Evolutionary conservation across 2,888 invertebrate species (phyloP), one percentile per base, ranked within the genome.

Genomic region (Bombyx huttoni): DNA sequence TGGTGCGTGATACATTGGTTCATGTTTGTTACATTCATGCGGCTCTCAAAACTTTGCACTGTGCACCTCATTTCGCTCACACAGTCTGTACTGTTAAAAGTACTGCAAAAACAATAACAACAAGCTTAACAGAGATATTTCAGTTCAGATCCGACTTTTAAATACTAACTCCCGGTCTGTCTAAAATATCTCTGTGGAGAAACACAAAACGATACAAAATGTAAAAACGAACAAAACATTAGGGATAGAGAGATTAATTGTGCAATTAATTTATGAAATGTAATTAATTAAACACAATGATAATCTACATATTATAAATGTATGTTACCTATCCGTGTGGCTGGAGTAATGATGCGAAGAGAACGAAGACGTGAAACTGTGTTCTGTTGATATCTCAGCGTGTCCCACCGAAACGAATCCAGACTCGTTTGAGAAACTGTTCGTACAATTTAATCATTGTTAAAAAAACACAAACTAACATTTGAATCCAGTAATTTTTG

Each of bases 71-170:
- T 69, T 79, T 85, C 87, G 68, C 78, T 84, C 79, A 87, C 77
- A 85, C 75, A 78, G 74, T 87, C 87, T 80, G 86, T 82, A 84
- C 85, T 86, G 79, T 87, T 84, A 85, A 85, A 87, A 83, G 80
- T 81, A 86, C 87, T 88, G 88, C 81, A 85, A 83, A 81, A 81
- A 87, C 81, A 84, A 84, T 77, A 77, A 82, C 74, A 75, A 60
- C 58, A 82, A 81, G 80, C 81, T 70, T 9, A 24, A 48, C 48
- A 24, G 34, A 13, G 40, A 50, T 49, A 45, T 34, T 54, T 53
- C 12, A 24, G 24, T 24, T 24, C 24, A 24, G 24, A 24, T n/a
- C n/a, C n/a, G n/a, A n/a, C n/a, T n/a, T n/a, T n/a, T n/a, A n/a
- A 12, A 10, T 40, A 40, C 40, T 10, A 40, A 40, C 12, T 8